Evolutionary conservation across 2,797 vertebrate species (phyloP), one percentile per base, ranked within the genome.

Genomic region (Fringilla coelebs): DNA sequence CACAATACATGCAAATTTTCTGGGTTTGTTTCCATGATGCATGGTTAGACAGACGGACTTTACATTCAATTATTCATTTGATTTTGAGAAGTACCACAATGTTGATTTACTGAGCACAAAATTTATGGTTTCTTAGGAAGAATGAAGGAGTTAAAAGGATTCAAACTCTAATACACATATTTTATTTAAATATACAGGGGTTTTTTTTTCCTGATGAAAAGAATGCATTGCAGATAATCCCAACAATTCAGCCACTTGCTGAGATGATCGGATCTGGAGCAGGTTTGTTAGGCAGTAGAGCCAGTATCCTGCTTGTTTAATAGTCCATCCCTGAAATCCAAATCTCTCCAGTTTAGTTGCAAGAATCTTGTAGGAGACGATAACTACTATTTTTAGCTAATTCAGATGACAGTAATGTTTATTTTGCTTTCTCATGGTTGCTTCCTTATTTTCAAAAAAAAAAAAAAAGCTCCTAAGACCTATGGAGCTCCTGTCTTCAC

Each of bases 241-340:
- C 4, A 58, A n/a, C 3, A 60, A 55, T 67, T 63, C 29, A 32
- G 34, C 6, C 32, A 15, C 8, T 58, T 15, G 32, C 22, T 41
- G 16, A 43, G 26, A 54, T 1, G 0, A 31, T 34, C 31, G 55
- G 22, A 34, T 48, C 26, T 24, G 18, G 9, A 48, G 11, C 12
- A 68, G 36, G 18, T 32, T 25, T 36, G 11, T 43, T 49, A 1
- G 2, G 29, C 16, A 24, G 16, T 13, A 55, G 17, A 77, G 9
- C 5, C 26, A 29, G 11, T 29, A 29, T 10, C 11, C 17, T 55
- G 7, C 17, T 17, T 32, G 7, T 54, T 22, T 72, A 63, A n/a
- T 4, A 31, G 14, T 36, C 58, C 34, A 31, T 11, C 21, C 0
- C 1, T 36, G 32, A 89, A 65, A 61, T 4, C 7, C 18, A 1